A percentile compares a stretch with the other conserved stretches of the same genome.
Evolutionary conservation across 92 coral and sea anemone genomes (phyloP).

Genomic region (Paramuricea clavata): DNA sequence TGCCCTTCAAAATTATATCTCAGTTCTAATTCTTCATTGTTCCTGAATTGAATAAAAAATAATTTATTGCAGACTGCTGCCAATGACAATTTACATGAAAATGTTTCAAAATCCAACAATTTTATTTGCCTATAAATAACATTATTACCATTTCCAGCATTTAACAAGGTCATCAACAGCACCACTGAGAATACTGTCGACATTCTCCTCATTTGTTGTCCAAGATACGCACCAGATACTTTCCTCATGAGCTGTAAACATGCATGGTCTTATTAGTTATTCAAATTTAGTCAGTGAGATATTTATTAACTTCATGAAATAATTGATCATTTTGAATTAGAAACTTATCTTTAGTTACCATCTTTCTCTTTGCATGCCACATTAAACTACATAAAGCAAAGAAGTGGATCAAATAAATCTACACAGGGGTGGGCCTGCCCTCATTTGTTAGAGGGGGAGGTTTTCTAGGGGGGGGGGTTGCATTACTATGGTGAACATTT

Average conservation of each 20-base stretch:
- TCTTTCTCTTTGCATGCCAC: constrained; percentile 42
- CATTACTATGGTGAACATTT: too few relatives aligned
- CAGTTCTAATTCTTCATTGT: constrained; percentile 86
- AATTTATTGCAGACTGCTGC: too few relatives aligned
- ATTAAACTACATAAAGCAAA: constrained; percentile 33
- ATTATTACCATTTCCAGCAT: constrained; percentile 91
- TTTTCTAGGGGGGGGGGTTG: too few relatives aligned
- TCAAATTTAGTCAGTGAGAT: too few relatives aligned
- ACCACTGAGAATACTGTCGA: constrained; percentile 88
- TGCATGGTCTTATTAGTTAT: background rate
- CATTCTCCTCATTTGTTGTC: constrained; percentile 97
- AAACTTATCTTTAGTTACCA: background rate
- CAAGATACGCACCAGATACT: constrained; percentile 99
- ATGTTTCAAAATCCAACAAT: too few relatives aligned
- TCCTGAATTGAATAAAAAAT: too few relatives aligned
- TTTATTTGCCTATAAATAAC: too few relatives aligned
- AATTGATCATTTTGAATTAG: too few relatives aligned
- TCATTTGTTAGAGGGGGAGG: too few relatives aligned
- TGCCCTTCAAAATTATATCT: constrained; percentile 96
- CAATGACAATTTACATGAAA: too few relatives aligned
- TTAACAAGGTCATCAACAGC: constrained; percentile 98
- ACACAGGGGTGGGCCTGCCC: too few relatives aligned
- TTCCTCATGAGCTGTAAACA: constrained; percentile 87
- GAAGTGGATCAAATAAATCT: background rate
- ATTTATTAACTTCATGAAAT: background rate